These are phyloP conservation scores for Talpa occidentalis DNA, from an alignment of 2,113 vertebrate species.

Conservation along the genomic window DNA sequence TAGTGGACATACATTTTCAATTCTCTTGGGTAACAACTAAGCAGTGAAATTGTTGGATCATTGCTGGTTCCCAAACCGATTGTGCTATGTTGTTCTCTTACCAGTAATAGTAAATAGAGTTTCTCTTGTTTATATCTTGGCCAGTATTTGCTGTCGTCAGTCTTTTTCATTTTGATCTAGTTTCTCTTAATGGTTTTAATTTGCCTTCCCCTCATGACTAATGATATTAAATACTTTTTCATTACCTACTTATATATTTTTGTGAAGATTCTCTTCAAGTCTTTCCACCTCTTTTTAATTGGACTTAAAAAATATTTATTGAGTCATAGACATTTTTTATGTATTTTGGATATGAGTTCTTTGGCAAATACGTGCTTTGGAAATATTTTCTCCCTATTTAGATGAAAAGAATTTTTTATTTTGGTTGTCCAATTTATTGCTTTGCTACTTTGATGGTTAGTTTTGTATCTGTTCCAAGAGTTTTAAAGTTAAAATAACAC, in stretches of 20 bases:
- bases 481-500: neutral
- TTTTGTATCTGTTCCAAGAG: neutral
- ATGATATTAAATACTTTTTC: neutral
- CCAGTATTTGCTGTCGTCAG: neutral
- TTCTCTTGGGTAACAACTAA: neutral
- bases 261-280: conserved; percentile 4
- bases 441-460: neutral
- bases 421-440: neutral
- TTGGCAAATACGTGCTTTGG: neutral
- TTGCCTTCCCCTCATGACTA: neutral
- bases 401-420: neutral
- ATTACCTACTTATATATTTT: neutral
- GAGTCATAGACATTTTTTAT: neutral
- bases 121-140: neutral
- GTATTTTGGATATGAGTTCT: conserved; percentile 16
- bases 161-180: neutral
- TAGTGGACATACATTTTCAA: neutral
- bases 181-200: neutral
- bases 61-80: neutral
- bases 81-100: neutral
- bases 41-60: neutral
- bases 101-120: neutral
- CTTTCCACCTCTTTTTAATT: neutral
- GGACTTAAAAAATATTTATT: neutral
- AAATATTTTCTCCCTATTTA: conserved; percentile 15